A percentile compares a stretch with the other conserved stretches of the same genome.
Evolutionary conservation across 2,888 invertebrate genomes (phyloP).

Genomic region (Criorhina ranunculi): DNA sequence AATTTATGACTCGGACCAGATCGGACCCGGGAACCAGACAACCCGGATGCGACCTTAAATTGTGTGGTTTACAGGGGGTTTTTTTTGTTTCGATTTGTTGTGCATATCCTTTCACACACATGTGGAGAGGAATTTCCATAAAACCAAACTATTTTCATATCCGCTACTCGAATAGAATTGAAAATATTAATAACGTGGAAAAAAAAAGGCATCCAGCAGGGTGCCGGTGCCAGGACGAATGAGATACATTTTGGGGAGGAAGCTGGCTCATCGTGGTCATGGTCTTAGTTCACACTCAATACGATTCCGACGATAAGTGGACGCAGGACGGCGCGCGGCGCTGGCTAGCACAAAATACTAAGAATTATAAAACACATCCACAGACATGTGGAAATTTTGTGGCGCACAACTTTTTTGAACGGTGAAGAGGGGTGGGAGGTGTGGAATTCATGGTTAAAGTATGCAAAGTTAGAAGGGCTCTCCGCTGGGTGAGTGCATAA

Average conservation of each 20-base stretch:
- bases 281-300: constrained; percentile 66
- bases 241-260: too few species aligned
- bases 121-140: constrained; percentile 50
- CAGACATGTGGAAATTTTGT: constrained; percentile 74
- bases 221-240: neutral
- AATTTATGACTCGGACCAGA: constrained; percentile 61
- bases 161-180: constrained; percentile 55
- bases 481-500: neutral
- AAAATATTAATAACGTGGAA: constrained; percentile 63
- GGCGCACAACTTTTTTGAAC: constrained; percentile 67
- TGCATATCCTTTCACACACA: neutral
- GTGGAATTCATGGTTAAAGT: constrained; percentile 42
- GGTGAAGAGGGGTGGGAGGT: constrained; percentile 14
- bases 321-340: constrained; percentile 32
- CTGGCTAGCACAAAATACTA: constrained; percentile 36
- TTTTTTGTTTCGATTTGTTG: constrained; percentile 9
- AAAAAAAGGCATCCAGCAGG: constrained; percentile 11
- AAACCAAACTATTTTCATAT: constrained; percentile 71
- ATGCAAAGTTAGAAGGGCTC: constrained; percentile 16
- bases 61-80: constrained; percentile 51
- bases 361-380: constrained; percentile 73
- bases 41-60: constrained; percentile 67
- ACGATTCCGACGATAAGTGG: constrained; percentile 58
- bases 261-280: constrained; percentile 37
- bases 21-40: constrained; percentile 46